Percentiles rank a stretch among this genome's conserved stretches.
Evolutionary conservation across 2,797 vertebrate genomes (phyloP).

Genomic region (Peromyscus aztecus): DNA sequence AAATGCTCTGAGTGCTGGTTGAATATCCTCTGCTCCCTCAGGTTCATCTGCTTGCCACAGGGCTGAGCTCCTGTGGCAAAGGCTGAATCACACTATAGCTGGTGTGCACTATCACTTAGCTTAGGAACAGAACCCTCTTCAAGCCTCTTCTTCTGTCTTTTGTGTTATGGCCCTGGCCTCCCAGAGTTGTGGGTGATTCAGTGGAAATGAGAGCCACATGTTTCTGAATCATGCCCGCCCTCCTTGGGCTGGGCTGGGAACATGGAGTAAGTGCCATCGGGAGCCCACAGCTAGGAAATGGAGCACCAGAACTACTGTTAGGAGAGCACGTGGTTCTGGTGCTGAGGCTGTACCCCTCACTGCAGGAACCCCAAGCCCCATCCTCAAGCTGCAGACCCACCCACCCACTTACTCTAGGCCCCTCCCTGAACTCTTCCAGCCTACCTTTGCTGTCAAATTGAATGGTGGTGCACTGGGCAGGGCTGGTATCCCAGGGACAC

Average conservation of each 20-base stretch:
- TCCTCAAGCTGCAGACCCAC: neutral
- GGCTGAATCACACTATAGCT: neutral
- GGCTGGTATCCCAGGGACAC: slow-evolving; percentile 92
- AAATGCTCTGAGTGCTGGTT: neutral
- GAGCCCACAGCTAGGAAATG: slow-evolving; percentile 25
- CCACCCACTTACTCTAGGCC: neutral
- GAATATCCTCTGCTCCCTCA: neutral
- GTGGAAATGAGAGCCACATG: slow-evolving; percentile 85
- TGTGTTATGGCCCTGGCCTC: slow-evolving; percentile 71
- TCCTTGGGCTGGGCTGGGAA: slow-evolving; percentile 77
- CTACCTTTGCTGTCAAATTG: slow-evolving; percentile 92
- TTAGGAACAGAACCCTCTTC: neutral
- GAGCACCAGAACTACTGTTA: neutral
- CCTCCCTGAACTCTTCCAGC: neutral
- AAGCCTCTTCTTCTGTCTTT: slow-evolving; percentile 60
- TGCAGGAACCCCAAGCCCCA: neutral
- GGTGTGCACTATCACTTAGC: neutral
- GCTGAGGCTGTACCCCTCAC: neutral
- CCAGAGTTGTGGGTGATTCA: slow-evolving; percentile 82
- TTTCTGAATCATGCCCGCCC: slow-evolving; percentile 83
- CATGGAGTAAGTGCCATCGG: slow-evolving; percentile 61
- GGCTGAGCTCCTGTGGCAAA: neutral
- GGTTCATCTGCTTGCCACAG: neutral
- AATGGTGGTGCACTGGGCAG: slow-evolving; percentile 86
- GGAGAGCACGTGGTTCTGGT: neutral